Evolutionary conservation across 2,888 invertebrate species (phyloP).

Genomic region (Apamea crenata): DNA sequence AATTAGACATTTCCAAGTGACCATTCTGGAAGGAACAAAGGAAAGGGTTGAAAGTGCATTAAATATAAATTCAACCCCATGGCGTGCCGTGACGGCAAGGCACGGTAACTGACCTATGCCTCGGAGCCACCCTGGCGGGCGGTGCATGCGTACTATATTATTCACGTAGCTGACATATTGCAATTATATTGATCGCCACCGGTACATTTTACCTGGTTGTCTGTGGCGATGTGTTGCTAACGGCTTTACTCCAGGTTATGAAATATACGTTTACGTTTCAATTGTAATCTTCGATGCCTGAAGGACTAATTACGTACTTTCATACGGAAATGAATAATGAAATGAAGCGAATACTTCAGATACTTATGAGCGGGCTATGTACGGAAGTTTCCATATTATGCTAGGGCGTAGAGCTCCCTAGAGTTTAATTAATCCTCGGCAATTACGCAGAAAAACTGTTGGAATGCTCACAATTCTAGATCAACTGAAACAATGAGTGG

Average conservation of each 20-base stretch:
- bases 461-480: slow-evolving; percentile 61
- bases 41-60: slow-evolving; percentile 47
- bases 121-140: slow-evolving; percentile 73
- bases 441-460: slow-evolving; percentile 62
- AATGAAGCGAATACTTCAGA: neutral
- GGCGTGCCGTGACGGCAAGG: slow-evolving; percentile 57
- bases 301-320: neutral
- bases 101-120: slow-evolving; percentile 84
- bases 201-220: slow-evolving; percentile 48
- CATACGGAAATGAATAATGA: neutral
- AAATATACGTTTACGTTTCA: neutral
- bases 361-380: slow-evolving; percentile 14
- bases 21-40: slow-evolving; percentile 38
- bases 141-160: slow-evolving; percentile 82
- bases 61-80: slow-evolving; percentile 55
- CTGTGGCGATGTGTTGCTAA: slow-evolving; percentile 18
- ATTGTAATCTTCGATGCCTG: neutral
- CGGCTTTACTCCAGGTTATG: neutral
- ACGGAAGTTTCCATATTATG: slow-evolving; percentile 45
- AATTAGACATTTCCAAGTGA: slow-evolving; percentile 20
- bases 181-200: slow-evolving; percentile 78
- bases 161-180: slow-evolving; percentile 76
- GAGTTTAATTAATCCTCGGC: slow-evolving; percentile 55
- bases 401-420: slow-evolving; percentile 34
- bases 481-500: slow-evolving; percentile 79